Conservation (phyloP, 2,797 vertebrate species). For the Lepilemur ruficaudatus region DNA sequence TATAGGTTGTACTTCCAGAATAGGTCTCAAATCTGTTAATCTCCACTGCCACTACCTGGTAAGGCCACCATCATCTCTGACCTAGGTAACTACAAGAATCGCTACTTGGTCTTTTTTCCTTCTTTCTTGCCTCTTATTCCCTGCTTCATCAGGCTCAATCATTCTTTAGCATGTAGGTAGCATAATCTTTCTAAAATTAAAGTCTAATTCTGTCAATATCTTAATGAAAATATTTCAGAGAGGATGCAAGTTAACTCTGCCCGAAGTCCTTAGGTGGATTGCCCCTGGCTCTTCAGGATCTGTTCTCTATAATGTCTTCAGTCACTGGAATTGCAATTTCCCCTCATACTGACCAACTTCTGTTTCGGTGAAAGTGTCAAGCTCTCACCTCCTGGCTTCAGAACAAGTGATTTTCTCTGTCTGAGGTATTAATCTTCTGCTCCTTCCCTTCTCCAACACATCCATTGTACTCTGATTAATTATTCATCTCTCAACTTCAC, state of each 20-base stretch:
- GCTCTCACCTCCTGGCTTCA: not conserved
- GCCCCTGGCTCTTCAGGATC: not conserved
- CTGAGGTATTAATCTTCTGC: not conserved
- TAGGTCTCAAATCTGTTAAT: not conserved
- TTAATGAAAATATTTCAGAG: constrained; percentile 21
- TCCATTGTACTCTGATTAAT: not conserved
- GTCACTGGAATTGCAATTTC: not conserved
- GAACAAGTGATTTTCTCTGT: not conserved
- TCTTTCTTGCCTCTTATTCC: not conserved
- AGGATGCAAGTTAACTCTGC: not conserved
- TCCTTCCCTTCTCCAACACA: not conserved
- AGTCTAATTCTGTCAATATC: not conserved
- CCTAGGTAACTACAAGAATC: not conserved
- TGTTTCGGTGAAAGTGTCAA: not conserved
- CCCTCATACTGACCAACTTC: not conserved
- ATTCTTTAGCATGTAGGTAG: not conserved
- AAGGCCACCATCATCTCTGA: not conserved
- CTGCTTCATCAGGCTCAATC: not conserved
- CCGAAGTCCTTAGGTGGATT: not conserved
- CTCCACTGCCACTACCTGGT: not conserved
- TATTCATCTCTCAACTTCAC: not conserved
- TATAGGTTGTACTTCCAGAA: not conserved
- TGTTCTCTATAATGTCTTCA: not conserved
- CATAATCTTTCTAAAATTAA: constrained; percentile 11
- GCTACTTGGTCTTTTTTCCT: not conserved